Evolutionary conservation across 2,888 invertebrate species (phyloP).

Genomic region (Andrena chrysosceles): DNA sequence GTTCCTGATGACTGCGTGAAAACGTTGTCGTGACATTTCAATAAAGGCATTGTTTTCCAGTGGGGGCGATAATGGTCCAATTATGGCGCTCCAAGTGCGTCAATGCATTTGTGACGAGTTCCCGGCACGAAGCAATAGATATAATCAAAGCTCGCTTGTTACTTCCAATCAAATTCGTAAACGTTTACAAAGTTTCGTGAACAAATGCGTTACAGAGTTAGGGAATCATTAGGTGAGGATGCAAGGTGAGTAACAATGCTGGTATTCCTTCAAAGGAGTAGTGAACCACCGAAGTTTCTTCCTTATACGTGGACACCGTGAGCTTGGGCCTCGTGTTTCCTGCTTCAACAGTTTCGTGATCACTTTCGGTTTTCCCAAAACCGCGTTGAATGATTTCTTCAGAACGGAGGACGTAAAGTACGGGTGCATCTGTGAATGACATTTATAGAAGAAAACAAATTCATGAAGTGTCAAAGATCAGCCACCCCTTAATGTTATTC

Average conservation of each 20-base stretch:
- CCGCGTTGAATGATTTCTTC: conserved; percentile 60
- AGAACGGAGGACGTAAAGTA: conserved; percentile 48
- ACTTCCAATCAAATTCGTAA: not conserved
- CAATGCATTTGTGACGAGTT: not conserved
- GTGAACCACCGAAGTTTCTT: conserved; percentile 56
- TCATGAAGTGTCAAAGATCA: not conserved
- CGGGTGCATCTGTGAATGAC: conserved; percentile 55
- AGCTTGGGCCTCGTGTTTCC: not conserved
- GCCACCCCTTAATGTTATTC: not conserved
- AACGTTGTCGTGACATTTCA: conserved; percentile 5
- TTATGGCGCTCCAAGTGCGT: not conserved
- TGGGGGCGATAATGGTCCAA: not conserved
- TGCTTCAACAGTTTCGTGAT: not conserved
- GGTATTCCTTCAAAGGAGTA: not conserved
- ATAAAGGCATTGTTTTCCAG: not conserved
- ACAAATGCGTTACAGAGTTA: not conserved
- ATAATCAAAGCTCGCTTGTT: too few species aligned
- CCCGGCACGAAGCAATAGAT: not conserved
- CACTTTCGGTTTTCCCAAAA: conserved; percentile 34
- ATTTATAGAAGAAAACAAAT: not conserved
- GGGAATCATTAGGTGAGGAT: not conserved
- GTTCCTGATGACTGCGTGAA: conserved; percentile 1
- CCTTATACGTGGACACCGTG: conserved; percentile 2
- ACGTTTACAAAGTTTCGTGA: not conserved
- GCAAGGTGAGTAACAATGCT: conserved; percentile 16